Conservation (phyloP, 2,797 vertebrate species). For the Aulostomus chinensis region DNA sequence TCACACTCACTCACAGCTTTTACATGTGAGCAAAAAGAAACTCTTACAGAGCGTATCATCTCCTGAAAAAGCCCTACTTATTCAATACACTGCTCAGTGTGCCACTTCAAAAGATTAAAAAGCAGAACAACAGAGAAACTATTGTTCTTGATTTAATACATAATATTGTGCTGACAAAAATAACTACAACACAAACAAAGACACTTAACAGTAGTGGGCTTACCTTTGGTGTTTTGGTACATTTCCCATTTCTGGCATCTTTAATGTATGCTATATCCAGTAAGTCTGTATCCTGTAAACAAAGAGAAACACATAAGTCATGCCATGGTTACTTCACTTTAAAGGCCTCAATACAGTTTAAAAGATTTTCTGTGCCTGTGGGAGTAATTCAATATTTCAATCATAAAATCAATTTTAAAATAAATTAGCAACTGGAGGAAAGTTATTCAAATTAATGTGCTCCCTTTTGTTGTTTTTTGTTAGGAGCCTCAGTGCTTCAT, state of each 20-base stretch:
- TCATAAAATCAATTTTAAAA: no score
- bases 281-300: constrained; percentile 81
- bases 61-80: neutral
- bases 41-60: constrained; percentile 28
- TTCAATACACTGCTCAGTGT: no score
- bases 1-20: constrained; percentile 34
- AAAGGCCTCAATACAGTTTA: constrained; percentile 13
- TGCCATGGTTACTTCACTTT: constrained; percentile 5
- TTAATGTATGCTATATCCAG: constrained; percentile 82
- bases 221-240: constrained; percentile 82
- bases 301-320: constrained; percentile 29
- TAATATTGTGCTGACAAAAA: neutral
- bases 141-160: neutral
- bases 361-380: constrained; percentile 4
- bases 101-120: constrained; percentile 4
- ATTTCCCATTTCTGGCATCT: constrained; percentile 82
- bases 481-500: no score
- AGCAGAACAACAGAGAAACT: neutral
- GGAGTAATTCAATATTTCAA: neutral
- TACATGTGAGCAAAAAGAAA: constrained; percentile 38
- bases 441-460: no score
- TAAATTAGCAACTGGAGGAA: no score
- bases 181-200: neutral
- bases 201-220: constrained; percentile 1
- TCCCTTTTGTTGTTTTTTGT: no score